phyloP scores from a whole-genome alignment of 2,888 invertebrate genomes.

The Drosophila infuscata region DNA sequence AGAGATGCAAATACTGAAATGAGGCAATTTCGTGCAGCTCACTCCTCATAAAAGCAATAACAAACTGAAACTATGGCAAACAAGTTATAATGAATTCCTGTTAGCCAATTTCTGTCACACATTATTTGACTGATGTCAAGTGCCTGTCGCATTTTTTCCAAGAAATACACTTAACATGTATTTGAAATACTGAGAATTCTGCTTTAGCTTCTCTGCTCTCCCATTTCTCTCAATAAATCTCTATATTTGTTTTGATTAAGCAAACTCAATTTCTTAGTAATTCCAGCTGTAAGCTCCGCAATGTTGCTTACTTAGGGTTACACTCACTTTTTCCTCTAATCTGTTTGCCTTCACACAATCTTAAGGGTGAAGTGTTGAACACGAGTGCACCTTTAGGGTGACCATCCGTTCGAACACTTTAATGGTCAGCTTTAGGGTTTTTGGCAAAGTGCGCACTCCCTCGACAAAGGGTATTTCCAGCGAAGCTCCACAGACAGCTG shows the following conservation, averaged over 20 bases:
- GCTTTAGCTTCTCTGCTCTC: background rate
- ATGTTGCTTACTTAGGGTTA: background rate
- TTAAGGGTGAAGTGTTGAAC: background rate
- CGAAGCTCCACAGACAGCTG: constrained; percentile 22
- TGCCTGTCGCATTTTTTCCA: background rate
- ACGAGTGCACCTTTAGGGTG: background rate
- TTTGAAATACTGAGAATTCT: background rate
- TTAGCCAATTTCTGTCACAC: background rate
- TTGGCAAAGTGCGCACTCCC: constrained; percentile 17
- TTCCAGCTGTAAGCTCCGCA: background rate
- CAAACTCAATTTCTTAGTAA: background rate
- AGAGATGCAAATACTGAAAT: no score
- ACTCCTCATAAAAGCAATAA: constrained; percentile 3
- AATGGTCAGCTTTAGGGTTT: constrained; percentile 18
- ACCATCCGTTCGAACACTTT: background rate
- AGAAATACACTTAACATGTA: background rate
- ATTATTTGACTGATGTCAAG: background rate
- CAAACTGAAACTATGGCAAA: background rate
- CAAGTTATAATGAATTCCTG: background rate
- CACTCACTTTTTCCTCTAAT: background rate
- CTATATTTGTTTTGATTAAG: background rate
- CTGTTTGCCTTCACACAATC: background rate
- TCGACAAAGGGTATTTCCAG: constrained; percentile 23
- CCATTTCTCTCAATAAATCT: background rate
- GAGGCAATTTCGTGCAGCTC: background rate